Conservation (phyloP, 2,113 vertebrate genomes). For the Vireo altiloquus region DNA sequence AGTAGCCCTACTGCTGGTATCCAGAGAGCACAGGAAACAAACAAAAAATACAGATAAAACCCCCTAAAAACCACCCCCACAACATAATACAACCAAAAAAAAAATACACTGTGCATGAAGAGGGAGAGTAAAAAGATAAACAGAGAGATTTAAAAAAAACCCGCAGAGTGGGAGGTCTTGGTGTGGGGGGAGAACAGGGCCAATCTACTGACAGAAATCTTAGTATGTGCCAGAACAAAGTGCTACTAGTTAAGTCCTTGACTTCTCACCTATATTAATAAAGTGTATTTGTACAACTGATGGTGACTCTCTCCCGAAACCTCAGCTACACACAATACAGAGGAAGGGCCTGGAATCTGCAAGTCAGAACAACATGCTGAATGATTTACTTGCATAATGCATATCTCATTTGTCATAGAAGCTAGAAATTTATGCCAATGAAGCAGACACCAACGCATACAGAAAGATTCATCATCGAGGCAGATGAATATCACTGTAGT, state of each 20-base stretch:
- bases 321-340: background rate
- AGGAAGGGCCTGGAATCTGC: background rate
- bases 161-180: background rate
- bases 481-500: background rate
- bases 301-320: background rate
- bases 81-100: background rate
- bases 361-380: background rate
- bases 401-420: background rate
- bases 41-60: background rate
- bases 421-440: background rate
- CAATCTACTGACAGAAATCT: background rate
- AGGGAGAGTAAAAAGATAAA: background rate
- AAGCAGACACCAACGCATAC: background rate
- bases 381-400: background rate
- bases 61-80: background rate
- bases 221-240: background rate
- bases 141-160: background rate
- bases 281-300: background rate
- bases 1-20: background rate
- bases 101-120: background rate
- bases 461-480: background rate
- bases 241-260: background rate
- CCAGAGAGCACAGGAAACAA: background rate
- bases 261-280: background rate
- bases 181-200: background rate